phyloP scores from a whole-genome alignment of 2,113 vertebrate species.

The Murina feae region DNA sequence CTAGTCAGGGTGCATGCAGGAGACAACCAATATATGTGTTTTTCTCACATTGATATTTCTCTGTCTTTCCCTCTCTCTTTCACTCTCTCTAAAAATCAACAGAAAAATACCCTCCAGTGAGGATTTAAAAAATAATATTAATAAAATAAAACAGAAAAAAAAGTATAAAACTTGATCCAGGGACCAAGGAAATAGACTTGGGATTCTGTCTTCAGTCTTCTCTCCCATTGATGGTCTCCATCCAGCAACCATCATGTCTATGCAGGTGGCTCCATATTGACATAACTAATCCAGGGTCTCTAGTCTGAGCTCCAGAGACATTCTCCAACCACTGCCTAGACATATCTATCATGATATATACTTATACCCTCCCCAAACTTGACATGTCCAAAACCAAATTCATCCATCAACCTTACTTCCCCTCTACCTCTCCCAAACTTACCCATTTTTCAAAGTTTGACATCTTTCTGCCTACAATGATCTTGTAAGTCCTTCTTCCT shows the following conservation, averaged over 20 bases:
- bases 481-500: background rate
- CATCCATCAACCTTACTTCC: background rate
- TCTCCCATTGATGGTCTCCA: background rate
- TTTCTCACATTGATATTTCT: too few relatives aligned
- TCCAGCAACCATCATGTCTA: background rate
- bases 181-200: background rate
- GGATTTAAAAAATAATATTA: too few relatives aligned
- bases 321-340: background rate
- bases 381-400: background rate
- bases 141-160: background rate
- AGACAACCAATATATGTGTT: too few relatives aligned
- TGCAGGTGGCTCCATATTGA: background rate
- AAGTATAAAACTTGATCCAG: background rate
- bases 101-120: too few relatives aligned
- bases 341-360: background rate
- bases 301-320: background rate
- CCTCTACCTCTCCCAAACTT: background rate
- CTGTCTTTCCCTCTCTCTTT: too few relatives aligned
- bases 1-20: too few relatives aligned
- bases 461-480: background rate
- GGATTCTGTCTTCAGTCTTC: background rate
- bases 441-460: background rate
- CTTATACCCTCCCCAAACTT: background rate
- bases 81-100: too few relatives aligned
- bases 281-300: background rate